A percentile compares a stretch with the other conserved stretches of the same genome.
phyloP scores from a whole-genome alignment of 2,888 invertebrate genomes.

The Eilema caniola region DNA sequence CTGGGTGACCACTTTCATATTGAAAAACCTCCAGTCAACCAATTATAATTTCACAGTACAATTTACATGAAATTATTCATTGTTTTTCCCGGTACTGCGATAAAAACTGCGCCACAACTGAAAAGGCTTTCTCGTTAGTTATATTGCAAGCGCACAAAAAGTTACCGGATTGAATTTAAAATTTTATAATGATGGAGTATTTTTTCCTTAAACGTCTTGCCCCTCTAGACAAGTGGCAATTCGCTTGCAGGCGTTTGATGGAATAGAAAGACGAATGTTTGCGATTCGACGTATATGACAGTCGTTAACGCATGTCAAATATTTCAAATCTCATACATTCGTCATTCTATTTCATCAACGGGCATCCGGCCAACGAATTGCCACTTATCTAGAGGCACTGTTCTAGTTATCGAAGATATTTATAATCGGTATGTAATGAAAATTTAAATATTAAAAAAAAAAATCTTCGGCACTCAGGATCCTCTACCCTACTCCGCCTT shows the following conservation, averaged over 20 bases:
- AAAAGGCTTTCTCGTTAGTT: constrained; percentile 7
- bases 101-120: neutral
- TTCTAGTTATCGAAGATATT: neutral
- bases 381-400: too few species aligned
- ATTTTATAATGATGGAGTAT: neutral
- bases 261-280: too few species aligned
- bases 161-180: neutral
- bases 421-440: neutral
- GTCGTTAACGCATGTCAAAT: too few species aligned
- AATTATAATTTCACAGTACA: neutral
- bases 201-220: neutral
- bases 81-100: neutral
- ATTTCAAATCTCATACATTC: too few species aligned
- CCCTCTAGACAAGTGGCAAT: too few species aligned
- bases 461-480: too few species aligned
- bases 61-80: neutral
- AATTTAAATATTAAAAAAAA: too few species aligned
- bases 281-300: too few species aligned
- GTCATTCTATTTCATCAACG: too few species aligned
- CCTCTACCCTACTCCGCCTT: neutral
- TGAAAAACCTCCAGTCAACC: neutral
- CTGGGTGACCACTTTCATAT: neutral
- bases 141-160: neutral
- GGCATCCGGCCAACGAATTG: too few species aligned
- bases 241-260: too few species aligned